Percentiles rank a stretch among this genome's conserved stretches.
Evolutionary conservation across 2,113 vertebrate species (phyloP).

Genomic region (Trichomycterus rosablanca): DNA sequence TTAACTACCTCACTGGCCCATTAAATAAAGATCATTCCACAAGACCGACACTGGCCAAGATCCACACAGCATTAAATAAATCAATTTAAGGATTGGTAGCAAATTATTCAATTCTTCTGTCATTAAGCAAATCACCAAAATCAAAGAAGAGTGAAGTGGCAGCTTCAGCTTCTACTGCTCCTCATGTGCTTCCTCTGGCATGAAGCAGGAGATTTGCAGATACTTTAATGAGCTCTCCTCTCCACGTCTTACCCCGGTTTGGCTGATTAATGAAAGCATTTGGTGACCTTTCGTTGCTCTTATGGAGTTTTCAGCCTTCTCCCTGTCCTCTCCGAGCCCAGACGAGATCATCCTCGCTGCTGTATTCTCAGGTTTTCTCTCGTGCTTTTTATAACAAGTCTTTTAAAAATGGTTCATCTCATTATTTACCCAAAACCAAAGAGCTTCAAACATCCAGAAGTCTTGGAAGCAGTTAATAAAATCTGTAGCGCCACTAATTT

Average conservation of each 20-base stretch:
- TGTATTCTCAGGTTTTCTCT: background rate
- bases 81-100: constrained; percentile 1
- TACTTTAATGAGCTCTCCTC: constrained; percentile 36
- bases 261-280: constrained; percentile 68
- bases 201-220: constrained; percentile 24
- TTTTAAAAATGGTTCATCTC: background rate
- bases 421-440: background rate
- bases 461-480: background rate
- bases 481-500: constrained; percentile 13
- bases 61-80: constrained; percentile 1
- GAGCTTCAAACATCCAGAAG: background rate
- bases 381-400: background rate
- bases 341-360: constrained; percentile 11
- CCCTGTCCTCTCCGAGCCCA: constrained; percentile 11
- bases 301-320: constrained; percentile 59
- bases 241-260: constrained; percentile 47
- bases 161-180: constrained; percentile 7
- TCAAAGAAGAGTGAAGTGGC: constrained; percentile 22
- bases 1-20: background rate
- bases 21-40: constrained; percentile 10
- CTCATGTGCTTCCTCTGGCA: constrained; percentile 18
- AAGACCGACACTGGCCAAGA: background rate
- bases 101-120: constrained; percentile 23
- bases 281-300: constrained; percentile 72
- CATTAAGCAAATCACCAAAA: constrained; percentile 29